A percentile compares a stretch with the other conserved stretches of the same genome.
Evolutionary conservation across 2,797 vertebrate genomes (phyloP).

Genomic region (Poeciliopsis gracilis): DNA sequence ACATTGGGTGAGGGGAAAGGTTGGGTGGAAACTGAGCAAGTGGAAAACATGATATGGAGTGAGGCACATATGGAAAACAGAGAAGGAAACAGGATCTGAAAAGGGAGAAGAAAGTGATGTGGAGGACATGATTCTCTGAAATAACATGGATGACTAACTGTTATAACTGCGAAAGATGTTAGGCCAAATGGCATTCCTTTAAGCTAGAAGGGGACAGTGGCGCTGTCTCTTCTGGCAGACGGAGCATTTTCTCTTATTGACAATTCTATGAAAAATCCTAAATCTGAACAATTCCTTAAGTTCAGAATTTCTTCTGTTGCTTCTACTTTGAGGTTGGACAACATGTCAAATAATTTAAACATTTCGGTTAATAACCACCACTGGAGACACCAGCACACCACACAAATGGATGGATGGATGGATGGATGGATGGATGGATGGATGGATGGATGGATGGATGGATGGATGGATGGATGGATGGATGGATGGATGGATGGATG

Average conservation of each 20-base stretch:
- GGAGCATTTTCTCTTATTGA: neutral
- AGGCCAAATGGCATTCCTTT: neutral
- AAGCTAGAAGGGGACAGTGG: neutral
- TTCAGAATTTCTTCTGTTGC: too few species aligned
- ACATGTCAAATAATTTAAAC: too few species aligned
- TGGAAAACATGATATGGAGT: constrained; percentile 26
- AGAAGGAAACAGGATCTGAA: neutral
- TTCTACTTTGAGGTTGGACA: too few species aligned
- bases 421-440: too few species aligned
- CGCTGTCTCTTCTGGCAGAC: neutral
- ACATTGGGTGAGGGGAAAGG: constrained; percentile 19
- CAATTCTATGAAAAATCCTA: too few species aligned
- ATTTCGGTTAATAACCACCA: too few species aligned
- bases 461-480: too few species aligned
- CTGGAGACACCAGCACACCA: too few species aligned
- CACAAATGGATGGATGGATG: too few species aligned
- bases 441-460: too few species aligned
- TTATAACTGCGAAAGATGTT: neutral
- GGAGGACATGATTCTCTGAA: neutral
- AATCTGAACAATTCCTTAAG: neutral
- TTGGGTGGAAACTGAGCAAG: constrained; percentile 20
- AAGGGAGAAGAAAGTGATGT: neutral
- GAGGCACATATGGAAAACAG: neutral
- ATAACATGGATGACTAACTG: neutral
- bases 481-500: too few species aligned